A percentile compares a stretch with the other conserved stretches of the same genome.
These are phyloP conservation scores for Eustalomyia histrio DNA, from an alignment of 2,888 invertebrate genomes.

Conservation along the genomic window DNA sequence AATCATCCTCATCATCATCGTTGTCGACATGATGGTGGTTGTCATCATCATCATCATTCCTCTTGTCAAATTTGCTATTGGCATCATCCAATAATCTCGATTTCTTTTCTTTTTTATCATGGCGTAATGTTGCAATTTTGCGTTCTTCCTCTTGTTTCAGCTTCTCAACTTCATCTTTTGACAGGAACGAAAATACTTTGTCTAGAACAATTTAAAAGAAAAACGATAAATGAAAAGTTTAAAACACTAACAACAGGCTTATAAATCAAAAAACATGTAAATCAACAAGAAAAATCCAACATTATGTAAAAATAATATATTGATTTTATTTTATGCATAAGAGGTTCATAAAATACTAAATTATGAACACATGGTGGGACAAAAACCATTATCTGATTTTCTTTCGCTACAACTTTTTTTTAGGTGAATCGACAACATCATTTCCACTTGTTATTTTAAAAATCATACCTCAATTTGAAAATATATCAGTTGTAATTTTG, in stretches of 20 bases:
- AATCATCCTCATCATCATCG: conserved; percentile 65
- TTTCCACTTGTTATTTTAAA: too few relatives aligned
- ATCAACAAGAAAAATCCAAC: too few relatives aligned
- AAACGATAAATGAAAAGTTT: background rate
- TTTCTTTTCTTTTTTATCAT: conserved; percentile 77
- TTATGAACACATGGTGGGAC: too few relatives aligned
- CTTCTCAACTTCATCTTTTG: conserved; percentile 95
- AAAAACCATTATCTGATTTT: too few relatives aligned
- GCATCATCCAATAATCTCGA: conserved; percentile 76
- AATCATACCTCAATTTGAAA: too few relatives aligned
- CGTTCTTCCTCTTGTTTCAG: conserved; percentile 95
- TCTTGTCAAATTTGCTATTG: conserved; percentile 73
- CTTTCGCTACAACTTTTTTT: too few relatives aligned
- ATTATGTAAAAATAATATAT: too few relatives aligned
- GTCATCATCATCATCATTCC: conserved; percentile 70
- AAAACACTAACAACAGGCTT: background rate
- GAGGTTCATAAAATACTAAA: too few relatives aligned
- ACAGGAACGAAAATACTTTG: conserved; percentile 95
- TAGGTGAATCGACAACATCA: too few relatives aligned
- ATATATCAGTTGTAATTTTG: too few relatives aligned
- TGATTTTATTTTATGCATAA: too few relatives aligned
- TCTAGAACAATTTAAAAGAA: conserved; percentile 81
- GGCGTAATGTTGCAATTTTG: conserved; percentile 85
- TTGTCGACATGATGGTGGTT: conserved; percentile 64
- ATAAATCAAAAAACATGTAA: too few relatives aligned